Conservation (phyloP, 1,140 invertebrate species). For the Cyclargus thomasi region DNA sequence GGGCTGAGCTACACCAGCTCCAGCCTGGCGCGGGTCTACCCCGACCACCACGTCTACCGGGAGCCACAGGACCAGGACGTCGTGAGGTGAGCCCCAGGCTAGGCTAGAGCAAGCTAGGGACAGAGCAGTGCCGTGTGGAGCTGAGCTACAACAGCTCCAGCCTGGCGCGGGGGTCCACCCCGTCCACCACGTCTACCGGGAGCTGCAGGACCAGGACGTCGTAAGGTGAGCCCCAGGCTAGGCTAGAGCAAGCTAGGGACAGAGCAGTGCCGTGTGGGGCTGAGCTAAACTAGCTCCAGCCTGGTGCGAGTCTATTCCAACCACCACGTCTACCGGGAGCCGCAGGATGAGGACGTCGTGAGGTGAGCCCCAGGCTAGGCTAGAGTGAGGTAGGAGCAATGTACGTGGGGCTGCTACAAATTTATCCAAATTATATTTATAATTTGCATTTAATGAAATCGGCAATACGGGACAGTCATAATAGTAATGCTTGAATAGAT, state of each 20-base stretch:
- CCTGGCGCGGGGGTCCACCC: conserved; percentile 46
- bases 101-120: neutral
- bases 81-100: conserved; percentile 35
- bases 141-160: conserved; percentile 18
- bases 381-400: neutral
- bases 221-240: conserved; percentile 35
- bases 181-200: conserved; percentile 42
- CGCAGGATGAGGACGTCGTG: conserved; percentile 40
- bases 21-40: conserved; percentile 44
- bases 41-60: conserved; percentile 44
- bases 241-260: neutral
- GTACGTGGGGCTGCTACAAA: neutral
- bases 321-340: conserved; percentile 40
- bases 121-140: neutral
- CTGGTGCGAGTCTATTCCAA: conserved; percentile 48
- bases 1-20: conserved; percentile 53
- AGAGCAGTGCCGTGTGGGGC: neutral
- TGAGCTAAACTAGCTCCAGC: conserved; percentile 18
- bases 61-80: conserved; percentile 39
- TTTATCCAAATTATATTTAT: no score
- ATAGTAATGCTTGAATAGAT: no score
- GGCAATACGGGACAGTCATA: no score
- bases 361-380: conserved; percentile 33
- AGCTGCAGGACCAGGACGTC: conserved; percentile 39
- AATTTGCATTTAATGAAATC: no score